Conservation (phyloP, 2,888 invertebrate species). For the Nemotelus pantherinus region DNA sequence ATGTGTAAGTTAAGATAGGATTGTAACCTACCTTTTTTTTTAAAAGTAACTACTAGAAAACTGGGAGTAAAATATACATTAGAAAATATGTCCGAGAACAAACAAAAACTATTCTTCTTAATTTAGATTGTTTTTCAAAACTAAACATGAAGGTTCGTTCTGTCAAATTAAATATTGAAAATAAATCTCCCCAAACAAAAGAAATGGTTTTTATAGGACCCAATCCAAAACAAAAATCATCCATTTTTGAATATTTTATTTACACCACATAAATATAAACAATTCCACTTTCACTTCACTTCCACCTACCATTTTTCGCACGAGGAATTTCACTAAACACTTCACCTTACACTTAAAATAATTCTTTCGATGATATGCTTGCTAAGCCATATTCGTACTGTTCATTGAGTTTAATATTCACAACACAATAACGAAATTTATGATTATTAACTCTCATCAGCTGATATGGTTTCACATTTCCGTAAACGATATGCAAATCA, state of each 20-base stretch:
- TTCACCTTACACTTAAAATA: constrained; percentile 7
- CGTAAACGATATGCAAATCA: constrained; percentile 23
- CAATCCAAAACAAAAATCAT: too few species aligned
- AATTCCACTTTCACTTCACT: constrained; percentile 12
- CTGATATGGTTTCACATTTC: constrained; percentile 11
- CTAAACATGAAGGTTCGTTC: too few species aligned
- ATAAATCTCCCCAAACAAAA: too few species aligned
- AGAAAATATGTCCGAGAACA: too few species aligned
- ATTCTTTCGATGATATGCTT: constrained; percentile 36
- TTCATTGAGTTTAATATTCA: background rate
- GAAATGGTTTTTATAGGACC: too few species aligned
- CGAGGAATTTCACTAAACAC: constrained; percentile 6
- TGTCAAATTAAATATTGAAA: too few species aligned
- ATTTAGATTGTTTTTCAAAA: too few species aligned
- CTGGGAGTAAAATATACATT: too few species aligned
- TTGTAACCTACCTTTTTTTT: too few species aligned
- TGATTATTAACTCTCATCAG: background rate
- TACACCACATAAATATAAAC: constrained; percentile 29
- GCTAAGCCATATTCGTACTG: background rate
- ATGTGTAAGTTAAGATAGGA: too few species aligned
- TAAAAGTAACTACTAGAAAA: too few species aligned
- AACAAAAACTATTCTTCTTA: too few species aligned
- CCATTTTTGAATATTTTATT: constrained; percentile 6
- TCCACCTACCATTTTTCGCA: constrained; percentile 9
- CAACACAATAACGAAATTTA: background rate